Evolutionary conservation across 2,113 vertebrate genomes (phyloP).

Genomic region (Myotis lucifugus): DNA sequence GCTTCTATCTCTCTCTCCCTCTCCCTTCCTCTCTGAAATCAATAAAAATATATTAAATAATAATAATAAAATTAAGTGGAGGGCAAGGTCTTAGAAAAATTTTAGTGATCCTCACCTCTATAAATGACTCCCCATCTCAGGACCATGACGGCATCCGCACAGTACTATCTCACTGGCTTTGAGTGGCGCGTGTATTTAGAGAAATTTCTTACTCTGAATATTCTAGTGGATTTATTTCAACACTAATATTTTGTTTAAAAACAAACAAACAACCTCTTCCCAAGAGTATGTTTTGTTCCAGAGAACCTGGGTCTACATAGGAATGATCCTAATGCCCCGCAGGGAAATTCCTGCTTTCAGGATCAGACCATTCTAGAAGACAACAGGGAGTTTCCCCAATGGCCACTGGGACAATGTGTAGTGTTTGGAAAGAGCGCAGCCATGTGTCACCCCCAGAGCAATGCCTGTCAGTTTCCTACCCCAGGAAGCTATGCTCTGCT

Average conservation of each 20-base stretch:
- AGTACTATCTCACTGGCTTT: not conserved
- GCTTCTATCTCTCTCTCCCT: too few relatives aligned
- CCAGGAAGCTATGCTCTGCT: not conserved
- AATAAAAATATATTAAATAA: too few relatives aligned
- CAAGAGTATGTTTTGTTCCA: not conserved
- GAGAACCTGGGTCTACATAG: not conserved
- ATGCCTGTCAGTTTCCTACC: not conserved
- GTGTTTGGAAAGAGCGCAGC: not conserved
- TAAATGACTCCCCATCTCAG: not conserved
- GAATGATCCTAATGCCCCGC: not conserved
- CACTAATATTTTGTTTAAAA: not conserved
- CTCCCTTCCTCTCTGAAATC: too few relatives aligned
- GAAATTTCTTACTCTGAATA: constrained; percentile 29
- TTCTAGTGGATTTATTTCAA: constrained; percentile 28
- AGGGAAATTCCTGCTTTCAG: not conserved
- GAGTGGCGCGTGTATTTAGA: not conserved
- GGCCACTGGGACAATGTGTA: not conserved
- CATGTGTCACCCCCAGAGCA: not conserved
- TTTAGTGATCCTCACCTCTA: not conserved
- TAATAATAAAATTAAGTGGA: not conserved
- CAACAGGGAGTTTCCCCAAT: not conserved
- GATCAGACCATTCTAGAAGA: not conserved
- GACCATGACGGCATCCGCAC: not conserved
- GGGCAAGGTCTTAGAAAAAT: not conserved
- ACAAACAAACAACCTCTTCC: not conserved